Base-by-base conservation (phyloP, 2,888 invertebrate species). In the Listrodromus nycthemerus region DNA sequence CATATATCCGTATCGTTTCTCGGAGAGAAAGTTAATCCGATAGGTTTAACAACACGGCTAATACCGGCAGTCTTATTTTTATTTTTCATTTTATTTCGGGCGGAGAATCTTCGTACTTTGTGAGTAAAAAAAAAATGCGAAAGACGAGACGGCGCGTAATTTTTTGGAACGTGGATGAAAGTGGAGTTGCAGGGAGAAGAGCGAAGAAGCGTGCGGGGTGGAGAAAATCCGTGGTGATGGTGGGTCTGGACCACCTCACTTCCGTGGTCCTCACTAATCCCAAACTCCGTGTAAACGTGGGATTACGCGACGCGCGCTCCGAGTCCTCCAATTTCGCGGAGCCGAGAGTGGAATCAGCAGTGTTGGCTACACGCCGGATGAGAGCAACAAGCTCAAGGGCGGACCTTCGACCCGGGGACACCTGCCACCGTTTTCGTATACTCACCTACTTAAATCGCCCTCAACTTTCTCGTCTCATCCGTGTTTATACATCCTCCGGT, bases 201-300 rank as follows among this genome's bases (percentile, higher is more conserved):
- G 66, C 8, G 37, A 8, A 37, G 37, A 2, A 1, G 58, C 48
- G 8, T 0, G 37, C 13, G 50, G 3, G 19, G 45, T 33, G 80
- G 58, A 71, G 71, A 71, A 80, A 75, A 78, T n/a, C 27, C 63
- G 79, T 13, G 63, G 75, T 67, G 75, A 55, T 65, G 78, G 69
- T 45, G 33, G 73, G 52, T 67, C 21, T 37, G 50, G 48, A 45
- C 41, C 52, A 55, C 55, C 58, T 76, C 52, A 33, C 76, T 37
- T 16, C 19, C 71, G 52, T 48, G 71, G 70, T 71, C 24, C 61
- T 80, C 71, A 77, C 87, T 88, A 88, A 87, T 88, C 86, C 86
- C 85, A 84, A 84, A 82, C 84, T 85, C 71, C 78, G 86, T 84
- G 80, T 86, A 86, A 86, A 87, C 85, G 84, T 77, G 27, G 84